Conservation (phyloP, 2,797 vertebrate species). For the Thaleichthys pacificus region DNA sequence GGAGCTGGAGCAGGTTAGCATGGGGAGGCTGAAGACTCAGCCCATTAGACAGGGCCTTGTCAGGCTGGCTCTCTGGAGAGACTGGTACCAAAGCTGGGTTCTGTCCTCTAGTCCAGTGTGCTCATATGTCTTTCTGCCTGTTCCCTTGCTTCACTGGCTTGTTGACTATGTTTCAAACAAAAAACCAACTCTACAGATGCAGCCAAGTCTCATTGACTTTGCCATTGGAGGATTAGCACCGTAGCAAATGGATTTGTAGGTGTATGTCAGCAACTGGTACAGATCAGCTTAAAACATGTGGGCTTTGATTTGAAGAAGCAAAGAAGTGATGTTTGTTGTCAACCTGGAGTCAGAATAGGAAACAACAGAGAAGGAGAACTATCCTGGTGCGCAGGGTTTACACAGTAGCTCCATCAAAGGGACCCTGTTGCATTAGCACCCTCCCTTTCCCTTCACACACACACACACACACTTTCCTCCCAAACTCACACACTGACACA, state of each 20-base stretch:
- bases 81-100: slow-evolving; percentile 7
- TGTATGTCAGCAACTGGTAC: not conserved
- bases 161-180: not conserved
- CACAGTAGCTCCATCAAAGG: slow-evolving; percentile 4
- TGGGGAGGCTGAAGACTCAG: slow-evolving; percentile 4
- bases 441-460: not conserved
- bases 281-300: not conserved
- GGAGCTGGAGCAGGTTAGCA: slow-evolving; percentile 28
- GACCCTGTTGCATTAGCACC: not conserved
- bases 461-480: slow-evolving; percentile 33
- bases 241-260: not conserved
- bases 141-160: slow-evolving; percentile 3
- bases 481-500: slow-evolving; percentile 25
- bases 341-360: not conserved
- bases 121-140: slow-evolving; percentile 31
- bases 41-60: slow-evolving; percentile 50
- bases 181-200: not conserved
- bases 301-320: not conserved
- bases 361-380: not conserved
- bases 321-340: not conserved
- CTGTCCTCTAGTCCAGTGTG: slow-evolving; percentile 39
- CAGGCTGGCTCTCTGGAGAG: slow-evolving; percentile 35
- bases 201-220: not conserved
- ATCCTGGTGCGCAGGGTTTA: not conserved
- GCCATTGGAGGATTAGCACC: slow-evolving; percentile 9